These are phyloP conservation scores for Meiosimyza decipiens DNA, from an alignment of 2,888 invertebrate species.

Conservation along the genomic window DNA sequence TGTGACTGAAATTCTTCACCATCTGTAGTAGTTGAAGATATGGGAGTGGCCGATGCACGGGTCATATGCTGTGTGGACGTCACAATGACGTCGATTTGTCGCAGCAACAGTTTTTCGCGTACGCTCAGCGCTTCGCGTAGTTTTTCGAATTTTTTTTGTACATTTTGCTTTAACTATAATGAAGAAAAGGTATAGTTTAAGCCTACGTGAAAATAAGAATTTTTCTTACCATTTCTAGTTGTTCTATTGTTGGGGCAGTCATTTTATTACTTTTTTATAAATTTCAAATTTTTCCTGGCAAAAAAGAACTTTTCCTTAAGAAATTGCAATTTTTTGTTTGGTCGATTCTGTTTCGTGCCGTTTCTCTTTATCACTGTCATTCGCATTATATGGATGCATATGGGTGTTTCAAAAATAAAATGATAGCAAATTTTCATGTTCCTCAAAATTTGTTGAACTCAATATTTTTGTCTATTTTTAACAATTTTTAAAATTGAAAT, in stretches of 20 bases:
- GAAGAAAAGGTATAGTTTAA: not conserved
- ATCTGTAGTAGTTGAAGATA: slow-evolving; percentile 19
- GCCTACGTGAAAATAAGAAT: too few relatives aligned
- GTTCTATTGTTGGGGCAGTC: slow-evolving; percentile 14
- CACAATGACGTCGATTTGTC: slow-evolving; percentile 65
- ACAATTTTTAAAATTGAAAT: too few relatives aligned
- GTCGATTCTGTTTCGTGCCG: slow-evolving; percentile 16
- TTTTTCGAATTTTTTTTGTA: slow-evolving; percentile 62
- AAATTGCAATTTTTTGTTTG: slow-evolving; percentile 14
- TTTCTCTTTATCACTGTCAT: slow-evolving; percentile 11
- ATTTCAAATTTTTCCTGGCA: not conserved
- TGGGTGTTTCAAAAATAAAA: not conserved
- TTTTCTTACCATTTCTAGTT: slow-evolving; percentile 17
- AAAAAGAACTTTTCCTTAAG: not conserved
- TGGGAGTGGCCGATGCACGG: slow-evolving; percentile 26
- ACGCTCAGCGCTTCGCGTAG: slow-evolving; percentile 62
- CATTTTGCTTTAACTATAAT: slow-evolving; percentile 61
- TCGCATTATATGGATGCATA: not conserved
- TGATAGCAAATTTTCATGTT: too few relatives aligned
- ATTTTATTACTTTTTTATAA: not conserved
- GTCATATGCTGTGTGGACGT: slow-evolving; percentile 55
- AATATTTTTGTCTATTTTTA: too few relatives aligned
- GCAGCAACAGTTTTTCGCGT: slow-evolving; percentile 63
- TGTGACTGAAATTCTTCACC: slow-evolving; percentile 41
- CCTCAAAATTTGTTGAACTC: too few relatives aligned